Conservation (phyloP, 1,140 invertebrate species). For the Camponotus pennsylvanicus region DNA sequence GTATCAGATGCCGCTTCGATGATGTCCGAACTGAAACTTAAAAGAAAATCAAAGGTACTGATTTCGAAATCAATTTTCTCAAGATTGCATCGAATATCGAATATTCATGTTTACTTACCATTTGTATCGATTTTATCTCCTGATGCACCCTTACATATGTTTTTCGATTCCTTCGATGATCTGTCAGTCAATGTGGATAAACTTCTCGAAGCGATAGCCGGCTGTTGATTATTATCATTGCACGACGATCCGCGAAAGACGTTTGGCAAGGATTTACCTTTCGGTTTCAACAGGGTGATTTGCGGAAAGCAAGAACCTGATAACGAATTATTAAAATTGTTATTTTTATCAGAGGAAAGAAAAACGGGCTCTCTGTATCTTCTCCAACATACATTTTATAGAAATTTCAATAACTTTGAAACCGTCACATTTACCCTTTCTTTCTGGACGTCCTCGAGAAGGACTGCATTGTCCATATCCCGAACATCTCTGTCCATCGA, state of each 20-base stretch:
- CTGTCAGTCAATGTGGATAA: constrained; percentile 54
- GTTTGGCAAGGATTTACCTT: constrained; percentile 50
- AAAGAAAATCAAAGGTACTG: background rate
- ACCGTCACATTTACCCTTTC: constrained; percentile 43
- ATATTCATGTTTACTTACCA: constrained; percentile 41
- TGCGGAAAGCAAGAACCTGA: constrained; percentile 55
- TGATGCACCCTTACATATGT: constrained; percentile 77
- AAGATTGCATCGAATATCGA: too few species aligned
- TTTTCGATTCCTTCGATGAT: constrained; percentile 72
- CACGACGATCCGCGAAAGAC: background rate
- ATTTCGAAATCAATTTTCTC: constrained; percentile 1
- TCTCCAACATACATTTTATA: constrained; percentile 1
- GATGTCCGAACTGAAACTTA: constrained; percentile 69
- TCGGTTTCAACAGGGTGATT: constrained; percentile 64
- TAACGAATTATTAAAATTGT: constrained; percentile 14
- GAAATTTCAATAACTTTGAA: constrained; percentile 60
- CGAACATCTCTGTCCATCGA: constrained; percentile 68
- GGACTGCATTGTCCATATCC: constrained; percentile 76
- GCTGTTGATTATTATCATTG: constrained; percentile 27
- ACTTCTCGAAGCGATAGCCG: constrained; percentile 60
- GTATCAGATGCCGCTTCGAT: constrained; percentile 75
- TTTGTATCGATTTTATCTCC: constrained; percentile 74
- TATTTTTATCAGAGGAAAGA: background rate
- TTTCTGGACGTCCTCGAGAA: constrained; percentile 50
- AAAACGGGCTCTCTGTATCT: background rate